phyloP scores from a whole-genome alignment of 2,113 vertebrate species.

The Odontophorus gujanensis region DNA sequence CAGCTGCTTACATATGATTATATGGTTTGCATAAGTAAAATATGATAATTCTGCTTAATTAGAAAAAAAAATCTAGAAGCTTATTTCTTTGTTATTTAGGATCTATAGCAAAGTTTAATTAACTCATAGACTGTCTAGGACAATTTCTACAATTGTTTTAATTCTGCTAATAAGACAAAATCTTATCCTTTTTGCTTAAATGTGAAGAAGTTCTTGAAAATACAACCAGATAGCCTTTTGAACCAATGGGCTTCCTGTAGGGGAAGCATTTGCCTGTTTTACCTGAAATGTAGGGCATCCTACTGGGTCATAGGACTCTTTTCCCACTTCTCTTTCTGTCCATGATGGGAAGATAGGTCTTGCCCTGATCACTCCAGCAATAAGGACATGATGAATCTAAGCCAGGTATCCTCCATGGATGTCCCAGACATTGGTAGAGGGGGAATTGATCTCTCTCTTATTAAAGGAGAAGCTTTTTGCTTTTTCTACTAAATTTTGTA shows the following conservation, averaged over 20 bases:
- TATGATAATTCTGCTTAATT: conserved; percentile 17
- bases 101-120: conserved; percentile 21
- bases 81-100: conserved; percentile 19
- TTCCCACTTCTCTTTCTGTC: neutral
- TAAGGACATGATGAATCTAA: neutral
- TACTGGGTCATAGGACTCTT: accelerated
- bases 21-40: conserved; percentile 38
- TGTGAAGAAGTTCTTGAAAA: neutral
- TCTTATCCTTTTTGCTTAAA: neutral
- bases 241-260: accelerated
- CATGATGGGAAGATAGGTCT: neutral
- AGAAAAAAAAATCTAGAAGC: conserved; percentile 2
- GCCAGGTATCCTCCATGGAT: neutral
- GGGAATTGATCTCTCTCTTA: neutral
- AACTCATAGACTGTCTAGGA: neutral
- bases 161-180: neutral
- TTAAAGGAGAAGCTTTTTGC: neutral
- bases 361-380: accelerated
- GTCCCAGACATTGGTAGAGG: neutral
- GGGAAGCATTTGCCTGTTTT: neutral
- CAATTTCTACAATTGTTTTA: neutral
- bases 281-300: neutral
- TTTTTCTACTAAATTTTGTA: neutral
- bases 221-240: neutral
- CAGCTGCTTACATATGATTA: conserved; percentile 30